Evolutionary conservation across 2,888 invertebrate species (phyloP), one percentile per base, ranked within the genome.

Genomic region (Watsonalla cultraria): DNA sequence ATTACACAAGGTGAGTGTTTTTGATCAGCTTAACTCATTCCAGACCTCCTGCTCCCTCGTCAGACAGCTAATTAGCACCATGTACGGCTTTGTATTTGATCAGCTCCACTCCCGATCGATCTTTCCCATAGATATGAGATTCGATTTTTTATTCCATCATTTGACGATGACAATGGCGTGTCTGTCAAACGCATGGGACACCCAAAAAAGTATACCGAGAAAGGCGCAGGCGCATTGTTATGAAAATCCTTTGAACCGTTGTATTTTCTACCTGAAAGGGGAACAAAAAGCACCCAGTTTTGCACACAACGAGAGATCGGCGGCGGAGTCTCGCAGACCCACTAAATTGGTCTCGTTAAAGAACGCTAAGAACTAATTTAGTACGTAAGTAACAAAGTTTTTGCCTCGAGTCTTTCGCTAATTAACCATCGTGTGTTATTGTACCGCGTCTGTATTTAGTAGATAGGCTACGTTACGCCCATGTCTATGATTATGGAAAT

Each of bases 1-100:
- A 98, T 91, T 98, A 98, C 91, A 94, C 96, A 89, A 97, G 96
- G 98, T 98, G 91, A 94, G 94, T 58, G 11, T 37, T 47, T 51
- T 57, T 49, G 49, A 37, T 49, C 37, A 14, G 14, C 11, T 14
- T 49, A 39, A 49, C 11, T 49, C 14, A 37, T 49, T 14, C 49
- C 61, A 59, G 66, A 61, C 60, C 59, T 56, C 58, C 53, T 56
- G 54, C 64, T 68, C 64, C 62, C 64, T 58, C 37, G 14, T 6
- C 61, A 64, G 60, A 65, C 67, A 64, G 62, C 80, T 84, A 86
- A 86, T 86, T 83, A 82, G 78, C 74, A 72, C 73, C 76, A 72
- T 72, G 71, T 80, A 77, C 66, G 76, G 77, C 61, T 65, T 58
- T 74, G 74, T 72, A 80, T 84, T 76, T 70, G 67, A 64, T 73